These are phyloP conservation scores for Globia sparganii DNA, from an alignment of 2,888 invertebrate genomes.

Conservation along the genomic window DNA sequence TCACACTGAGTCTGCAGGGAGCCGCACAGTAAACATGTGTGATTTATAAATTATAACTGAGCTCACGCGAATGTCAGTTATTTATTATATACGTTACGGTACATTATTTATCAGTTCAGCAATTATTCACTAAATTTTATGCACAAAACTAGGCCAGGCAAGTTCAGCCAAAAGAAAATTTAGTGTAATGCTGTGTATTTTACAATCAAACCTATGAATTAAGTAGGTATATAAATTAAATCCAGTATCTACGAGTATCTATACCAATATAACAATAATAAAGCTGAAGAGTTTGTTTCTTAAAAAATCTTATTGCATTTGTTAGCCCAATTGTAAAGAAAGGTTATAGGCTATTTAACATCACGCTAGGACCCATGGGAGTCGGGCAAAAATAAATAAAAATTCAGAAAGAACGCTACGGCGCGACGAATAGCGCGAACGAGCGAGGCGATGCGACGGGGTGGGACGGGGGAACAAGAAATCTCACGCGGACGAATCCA, in stretches of 20 bases:
- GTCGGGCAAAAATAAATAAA: neutral
- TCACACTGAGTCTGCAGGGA: constrained; percentile 48
- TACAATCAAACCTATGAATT: neutral
- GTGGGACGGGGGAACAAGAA: neutral
- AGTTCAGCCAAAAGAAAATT: neutral
- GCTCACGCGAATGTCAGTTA: constrained; percentile 6
- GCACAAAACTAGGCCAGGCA: neutral
- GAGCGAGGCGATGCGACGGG: neutral
- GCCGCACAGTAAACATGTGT: constrained; percentile 33
- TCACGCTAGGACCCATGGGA: neutral
- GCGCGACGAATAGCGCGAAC: neutral
- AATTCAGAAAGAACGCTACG: neutral
- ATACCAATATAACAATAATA: neutral
- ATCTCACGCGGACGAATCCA: no score
- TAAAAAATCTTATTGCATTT: neutral
- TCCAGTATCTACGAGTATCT: neutral
- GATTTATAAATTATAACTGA: constrained; percentile 57
- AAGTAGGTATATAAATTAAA: neutral
- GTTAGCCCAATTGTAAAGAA: neutral
- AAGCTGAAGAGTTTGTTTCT: neutral
- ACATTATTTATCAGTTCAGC: neutral
- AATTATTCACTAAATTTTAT: neutral
- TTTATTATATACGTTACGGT: neutral
- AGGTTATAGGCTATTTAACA: neutral
- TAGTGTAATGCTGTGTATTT: neutral